Evolutionary conservation across 2,888 invertebrate genomes (phyloP), one percentile per base, ranked within the genome.

Genomic region (Eucriotettix oculatus): DNA sequence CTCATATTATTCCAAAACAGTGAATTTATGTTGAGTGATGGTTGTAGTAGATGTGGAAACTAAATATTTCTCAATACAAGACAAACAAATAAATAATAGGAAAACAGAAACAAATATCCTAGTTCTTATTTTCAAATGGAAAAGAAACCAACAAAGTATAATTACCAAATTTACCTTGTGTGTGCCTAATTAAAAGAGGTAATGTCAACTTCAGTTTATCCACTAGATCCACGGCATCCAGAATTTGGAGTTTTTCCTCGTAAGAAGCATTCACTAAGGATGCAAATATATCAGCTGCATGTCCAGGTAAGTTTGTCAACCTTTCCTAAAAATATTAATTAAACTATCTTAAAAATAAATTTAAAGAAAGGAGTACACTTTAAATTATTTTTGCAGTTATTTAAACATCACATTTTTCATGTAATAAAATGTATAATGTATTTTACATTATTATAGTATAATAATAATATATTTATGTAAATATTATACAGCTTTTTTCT

Each of bases 241-340:
- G 67, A 14, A 77, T 71, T 62, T 75, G 71, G 42, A 76, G 67
- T 61, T 75, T 75, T 67, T 77, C 77, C 2, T 70, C 68, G 65
- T 71, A 73, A 0, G 76, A 73, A 9, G 74, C 74, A 63, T 72
- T 72, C 3, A 75, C 72, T 57, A 76, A 70, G 52, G 74, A 71
- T 29, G 74, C 71, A 66, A 73, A 72, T 16, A 76, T 67, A 66
- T 77, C 77, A 16, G 75, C 73, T 16, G 74, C 73, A 58, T 74
- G 71, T 56, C 70, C 71, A 12, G 76, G 75, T 12, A 75, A 66
- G 43, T 68, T 70, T 62, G 72, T 71, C 60, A 76, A 64, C 68
- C 75, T 71, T 65, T 69, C 71, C 75, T 75, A 63, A 5, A 67
- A 66, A 29, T 29, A 29, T 29, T 29, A 29, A 29, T 29, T 29